Base-by-base conservation (phyloP, 2,888 invertebrate genomes). In the Brenthis hecate region DNA sequence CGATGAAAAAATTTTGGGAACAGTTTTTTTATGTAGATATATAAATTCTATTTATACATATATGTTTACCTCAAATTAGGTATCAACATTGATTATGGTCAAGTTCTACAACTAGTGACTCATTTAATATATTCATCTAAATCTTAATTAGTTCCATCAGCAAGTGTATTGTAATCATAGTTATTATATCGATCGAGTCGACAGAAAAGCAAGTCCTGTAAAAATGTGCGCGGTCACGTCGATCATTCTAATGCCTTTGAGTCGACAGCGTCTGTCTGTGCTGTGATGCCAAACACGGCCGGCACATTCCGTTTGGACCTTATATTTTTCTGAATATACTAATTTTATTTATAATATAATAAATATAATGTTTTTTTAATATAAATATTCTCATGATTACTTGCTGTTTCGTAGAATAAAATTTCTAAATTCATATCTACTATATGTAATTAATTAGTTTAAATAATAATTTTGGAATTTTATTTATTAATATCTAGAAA, bases 181-280 rank as follows among this genome's bases (percentile, higher is more conserved):
- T 43, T 43, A 43, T 43, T 43, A 43, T 43, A 8, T 43, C 11
- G 11, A 3, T 56, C 13, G 48, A 47, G 23, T 23, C 55, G 8
- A 56, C n/a, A 62, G 60, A 19, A 53, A 53, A 14, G 53, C 16
- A 51, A 61, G 72, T 69, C 72, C 71, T 72, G 72, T 65, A 67
- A 63, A 69, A 60, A 71, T 71, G 47, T 69, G 72, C 72, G 48
- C 80, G 77, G 78, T 92, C 92, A 92, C 81, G 87, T 87, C 87
- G 82, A 88, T 92, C 91, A 92, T 84, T 85, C 86, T 85, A 83
- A 85, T 87, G 85, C 87, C 82, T 86, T 86, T 88, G 87, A 89
- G 87, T 84, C 85, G 91, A 88, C 89, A 86, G 86, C 81, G 83
- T 79, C 82, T 85, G 87, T 87, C 88, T 75, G 80, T 79, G 77